Percentiles rank a stretch among this genome's conserved stretches.
phyloP scores from a whole-genome alignment of 1,140 invertebrate genomes.

The Centruroides sculpturatus region DNA sequence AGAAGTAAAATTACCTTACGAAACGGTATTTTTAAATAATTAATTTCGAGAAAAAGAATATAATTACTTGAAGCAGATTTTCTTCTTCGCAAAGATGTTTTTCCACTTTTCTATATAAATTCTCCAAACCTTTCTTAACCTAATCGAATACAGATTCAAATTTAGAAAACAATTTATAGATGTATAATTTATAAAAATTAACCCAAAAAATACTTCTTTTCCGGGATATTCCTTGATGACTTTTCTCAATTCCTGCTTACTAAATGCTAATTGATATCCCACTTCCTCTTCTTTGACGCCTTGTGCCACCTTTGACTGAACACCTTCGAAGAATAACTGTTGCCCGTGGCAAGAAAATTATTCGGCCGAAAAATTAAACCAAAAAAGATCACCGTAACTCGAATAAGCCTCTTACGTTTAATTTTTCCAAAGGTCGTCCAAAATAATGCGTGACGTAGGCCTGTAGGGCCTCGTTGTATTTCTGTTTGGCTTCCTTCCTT shows the following conservation, averaged over 20 bases:
- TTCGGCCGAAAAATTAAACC: conserved; percentile 6
- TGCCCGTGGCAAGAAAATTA: conserved; percentile 14
- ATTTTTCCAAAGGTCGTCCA: conserved; percentile 85
- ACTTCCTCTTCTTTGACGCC: conserved; percentile 96
- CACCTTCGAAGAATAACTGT: conserved; percentile 87
- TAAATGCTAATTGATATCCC: conserved; percentile 93
- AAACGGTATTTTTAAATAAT: no score
- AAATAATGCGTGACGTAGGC: conserved; percentile 89
- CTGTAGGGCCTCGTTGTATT: conserved; percentile 66
- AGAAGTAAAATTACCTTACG: no score
- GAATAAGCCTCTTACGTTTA: conserved; percentile 51
- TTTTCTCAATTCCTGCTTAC: conserved; percentile 89
- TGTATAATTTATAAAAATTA: not conserved
- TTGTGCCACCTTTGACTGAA: conserved; percentile 72
- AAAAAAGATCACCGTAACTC: no score
- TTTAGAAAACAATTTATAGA: not conserved
- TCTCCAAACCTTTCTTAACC: conserved; percentile 89
- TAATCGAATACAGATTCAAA: conserved; percentile 7
- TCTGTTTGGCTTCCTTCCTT: conserved; percentile 78
- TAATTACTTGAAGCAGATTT: conserved; percentile 67
- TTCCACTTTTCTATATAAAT: conserved; percentile 85
- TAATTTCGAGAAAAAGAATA: no score
- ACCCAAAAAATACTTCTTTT: conserved; percentile 42
- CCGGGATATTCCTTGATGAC: conserved; percentile 92
- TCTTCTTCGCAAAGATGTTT: conserved; percentile 93